These are phyloP conservation scores for Leptopilina boulardi DNA, from an alignment of 1,140 invertebrate species.

Conservation along the genomic window DNA sequence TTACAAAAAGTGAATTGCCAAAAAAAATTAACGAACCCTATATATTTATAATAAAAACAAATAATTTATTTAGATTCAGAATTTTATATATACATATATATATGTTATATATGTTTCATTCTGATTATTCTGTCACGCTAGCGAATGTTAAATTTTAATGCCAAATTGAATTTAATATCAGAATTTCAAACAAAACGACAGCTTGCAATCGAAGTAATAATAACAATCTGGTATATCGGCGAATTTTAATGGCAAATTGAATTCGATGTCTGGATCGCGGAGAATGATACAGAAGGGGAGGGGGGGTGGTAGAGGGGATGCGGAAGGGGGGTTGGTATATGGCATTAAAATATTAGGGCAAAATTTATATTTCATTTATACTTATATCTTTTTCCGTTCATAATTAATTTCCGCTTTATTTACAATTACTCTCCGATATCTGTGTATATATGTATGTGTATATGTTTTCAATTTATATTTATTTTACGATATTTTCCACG, in stretches of 20 bases:
- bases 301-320: too few relatives aligned
- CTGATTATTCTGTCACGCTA: conserved; percentile 23
- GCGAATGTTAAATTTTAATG: conserved; percentile 29
- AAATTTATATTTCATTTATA: conserved; percentile 11
- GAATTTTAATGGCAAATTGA: conserved; percentile 30
- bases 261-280: conserved; percentile 17
- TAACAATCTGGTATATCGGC: conserved; percentile 23
- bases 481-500: too few relatives aligned
- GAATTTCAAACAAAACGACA: conserved; percentile 27
- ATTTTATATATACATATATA: neutral
- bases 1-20: too few relatives aligned
- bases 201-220: conserved; percentile 33
- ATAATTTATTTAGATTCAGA: neutral
- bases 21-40: too few relatives aligned
- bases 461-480: too few relatives aligned
- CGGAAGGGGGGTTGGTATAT: neutral
- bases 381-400: neutral
- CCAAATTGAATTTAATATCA: conserved; percentile 34
- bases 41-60: neutral
- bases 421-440: neutral
- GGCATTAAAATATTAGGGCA: conserved; percentile 4
- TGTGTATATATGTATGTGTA: too few relatives aligned
- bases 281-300: neutral
- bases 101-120: neutral
- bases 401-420: conserved; percentile 4